Percentiles rank a stretch among this genome's conserved stretches.
Evolutionary conservation across 2,113 vertebrate species (phyloP).

Genomic region (Chaetodon trifascialis): DNA sequence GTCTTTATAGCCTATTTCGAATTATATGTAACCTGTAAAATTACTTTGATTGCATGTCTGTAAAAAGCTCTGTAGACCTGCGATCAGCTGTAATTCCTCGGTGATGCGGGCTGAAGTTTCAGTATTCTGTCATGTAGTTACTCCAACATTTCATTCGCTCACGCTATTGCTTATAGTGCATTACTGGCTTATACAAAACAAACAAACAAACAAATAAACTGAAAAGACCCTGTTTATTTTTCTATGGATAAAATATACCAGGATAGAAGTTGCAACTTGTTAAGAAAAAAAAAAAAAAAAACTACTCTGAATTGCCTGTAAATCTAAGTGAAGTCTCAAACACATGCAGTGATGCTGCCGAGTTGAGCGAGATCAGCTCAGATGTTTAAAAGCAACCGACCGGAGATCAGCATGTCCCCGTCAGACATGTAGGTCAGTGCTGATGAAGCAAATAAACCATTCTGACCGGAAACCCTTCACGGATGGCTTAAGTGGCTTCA

Average conservation of each 20-base stretch:
- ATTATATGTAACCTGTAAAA: not conserved
- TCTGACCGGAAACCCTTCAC: constrained; percentile 16
- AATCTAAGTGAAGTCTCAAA: not conserved
- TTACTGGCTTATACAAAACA: not conserved
- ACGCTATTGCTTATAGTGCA: too few species aligned
- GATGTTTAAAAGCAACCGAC: not conserved
- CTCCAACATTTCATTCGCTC: not conserved
- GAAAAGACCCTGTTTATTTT: not conserved
- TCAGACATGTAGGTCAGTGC: constrained; percentile 54
- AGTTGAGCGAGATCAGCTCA: not conserved
- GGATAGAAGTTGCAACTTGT: not conserved
- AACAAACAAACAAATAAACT: too few species aligned
- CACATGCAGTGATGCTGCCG: not conserved
- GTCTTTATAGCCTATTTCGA: not conserved
- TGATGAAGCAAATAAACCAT: constrained; percentile 3
- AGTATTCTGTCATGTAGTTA: not conserved
- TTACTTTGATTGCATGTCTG: too few species aligned
- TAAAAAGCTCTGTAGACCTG: not conserved
- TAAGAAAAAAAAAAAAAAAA: not conserved
- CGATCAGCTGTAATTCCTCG: not conserved
- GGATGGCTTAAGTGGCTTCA: too few species aligned
- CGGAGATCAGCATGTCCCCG: not conserved
- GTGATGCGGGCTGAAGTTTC: not conserved
- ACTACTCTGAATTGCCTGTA: not conserved
- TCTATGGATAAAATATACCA: not conserved